Evolutionary conservation across 1,140 invertebrate species (phyloP).

Genomic region (Bemisia tabaci): DNA sequence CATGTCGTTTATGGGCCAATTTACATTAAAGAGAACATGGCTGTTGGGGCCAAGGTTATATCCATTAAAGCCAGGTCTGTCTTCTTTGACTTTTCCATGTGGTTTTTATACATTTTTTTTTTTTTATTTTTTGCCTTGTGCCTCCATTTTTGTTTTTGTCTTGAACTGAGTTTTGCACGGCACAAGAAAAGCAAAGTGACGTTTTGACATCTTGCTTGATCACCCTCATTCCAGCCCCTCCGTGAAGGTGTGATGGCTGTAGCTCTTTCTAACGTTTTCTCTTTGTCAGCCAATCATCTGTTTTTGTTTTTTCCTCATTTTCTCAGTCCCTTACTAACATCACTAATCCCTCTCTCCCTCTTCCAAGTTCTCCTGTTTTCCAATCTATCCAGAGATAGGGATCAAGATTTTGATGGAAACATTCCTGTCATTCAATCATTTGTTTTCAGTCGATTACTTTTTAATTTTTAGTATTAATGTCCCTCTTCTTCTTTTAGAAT

Average conservation of each 20-base stretch:
- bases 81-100: slow-evolving; percentile 13
- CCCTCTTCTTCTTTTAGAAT: slow-evolving; percentile 16
- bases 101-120: slow-evolving; percentile 5
- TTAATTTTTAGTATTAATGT: slow-evolving; percentile 37
- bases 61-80: slow-evolving; percentile 95
- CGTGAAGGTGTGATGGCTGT: slow-evolving; percentile 15
- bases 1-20: slow-evolving; percentile 89
- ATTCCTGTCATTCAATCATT: slow-evolving; percentile 22
- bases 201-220: slow-evolving; percentile 17
- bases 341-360: too few species aligned
- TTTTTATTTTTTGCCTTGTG: slow-evolving; percentile 14
- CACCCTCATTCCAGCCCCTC: slow-evolving; percentile 15
- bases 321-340: too few species aligned
- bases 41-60: slow-evolving; percentile 89
- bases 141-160: slow-evolving; percentile 1
- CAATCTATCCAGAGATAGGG: too few species aligned
- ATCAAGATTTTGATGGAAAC: slow-evolving; percentile 13
- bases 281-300: slow-evolving; percentile 1
- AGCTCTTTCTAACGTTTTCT: slow-evolving; percentile 2
- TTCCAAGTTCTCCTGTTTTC: too few species aligned
- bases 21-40: slow-evolving; percentile 92
- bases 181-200: slow-evolving; percentile 16
- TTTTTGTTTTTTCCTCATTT: background rate
- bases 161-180: slow-evolving; percentile 20
- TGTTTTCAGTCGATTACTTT: slow-evolving; percentile 38